Conservation (phyloP, 92 coral and sea anemone genomes). For the Muricea muricata region DNA sequence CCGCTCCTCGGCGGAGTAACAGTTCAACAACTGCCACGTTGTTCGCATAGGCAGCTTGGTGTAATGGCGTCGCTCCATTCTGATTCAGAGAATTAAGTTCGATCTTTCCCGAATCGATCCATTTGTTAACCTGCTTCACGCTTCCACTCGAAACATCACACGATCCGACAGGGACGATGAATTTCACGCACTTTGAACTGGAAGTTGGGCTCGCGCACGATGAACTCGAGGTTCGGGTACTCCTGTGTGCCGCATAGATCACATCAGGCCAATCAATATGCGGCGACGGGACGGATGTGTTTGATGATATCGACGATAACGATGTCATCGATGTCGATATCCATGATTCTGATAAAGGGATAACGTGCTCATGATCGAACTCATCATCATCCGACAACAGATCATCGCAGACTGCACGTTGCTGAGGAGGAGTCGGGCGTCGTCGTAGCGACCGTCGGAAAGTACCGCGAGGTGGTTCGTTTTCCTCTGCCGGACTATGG, state of each 20-base stretch:
- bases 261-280: constrained; percentile 41
- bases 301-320: constrained; percentile 79
- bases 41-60: constrained; percentile 83
- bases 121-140: constrained; percentile 35
- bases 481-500: constrained; percentile 13
- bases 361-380: background rate
- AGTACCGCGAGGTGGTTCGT: constrained; percentile 51
- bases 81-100: constrained; percentile 80
- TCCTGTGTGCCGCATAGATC: constrained; percentile 26
- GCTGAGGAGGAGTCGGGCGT: constrained; percentile 23
- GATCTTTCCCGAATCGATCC: constrained; percentile 48
- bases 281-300: constrained; percentile 67
- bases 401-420: constrained; percentile 5
- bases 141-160: constrained; percentile 34
- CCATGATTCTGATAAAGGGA: constrained; percentile 32
- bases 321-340: constrained; percentile 75
- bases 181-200: constrained; percentile 32
- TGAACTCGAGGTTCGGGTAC: constrained; percentile 17
- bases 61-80: constrained; percentile 81
- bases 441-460: constrained; percentile 48
- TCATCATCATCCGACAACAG: constrained; percentile 52
- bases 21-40: constrained; percentile 72
- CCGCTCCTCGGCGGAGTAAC: constrained; percentile 85
- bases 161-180: constrained; percentile 41
- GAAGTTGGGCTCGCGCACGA: background rate